These are phyloP conservation scores for Corydoras maculifer DNA, from an alignment of 2,113 vertebrate species.

Conservation along the genomic window DNA sequence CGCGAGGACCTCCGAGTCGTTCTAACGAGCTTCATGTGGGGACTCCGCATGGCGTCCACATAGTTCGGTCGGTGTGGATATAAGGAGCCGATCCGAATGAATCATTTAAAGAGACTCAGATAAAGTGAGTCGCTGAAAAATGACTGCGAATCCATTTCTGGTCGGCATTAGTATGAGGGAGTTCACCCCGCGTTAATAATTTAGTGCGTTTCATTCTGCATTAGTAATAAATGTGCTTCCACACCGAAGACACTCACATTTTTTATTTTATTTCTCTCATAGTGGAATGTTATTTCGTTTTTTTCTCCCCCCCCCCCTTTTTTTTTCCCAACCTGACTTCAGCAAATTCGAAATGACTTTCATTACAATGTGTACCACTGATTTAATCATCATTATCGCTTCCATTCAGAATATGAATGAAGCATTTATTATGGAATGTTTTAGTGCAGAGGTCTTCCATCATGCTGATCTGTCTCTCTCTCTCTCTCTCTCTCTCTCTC, in stretches of 20 bases:
- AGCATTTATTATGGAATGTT: not conserved
- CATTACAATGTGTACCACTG: not conserved
- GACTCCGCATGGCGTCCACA: too few relatives aligned
- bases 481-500: constrained; percentile 14
- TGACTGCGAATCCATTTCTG: too few relatives aligned
- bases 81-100: too few relatives aligned
- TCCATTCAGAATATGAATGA: not conserved
- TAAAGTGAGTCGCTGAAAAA: too few relatives aligned
- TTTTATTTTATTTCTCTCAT: not conserved
- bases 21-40: too few relatives aligned
- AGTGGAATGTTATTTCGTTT: not conserved
- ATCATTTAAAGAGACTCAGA: too few relatives aligned
- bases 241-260: not conserved
- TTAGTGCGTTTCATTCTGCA: constrained; percentile 4
- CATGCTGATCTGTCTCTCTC: constrained; percentile 15
- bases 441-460: not conserved
- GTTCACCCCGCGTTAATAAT: not conserved
- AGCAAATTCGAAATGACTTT: constrained; percentile 9
- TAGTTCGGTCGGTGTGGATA: too few relatives aligned
- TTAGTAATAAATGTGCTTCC: not conserved
- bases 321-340: constrained; percentile 9
- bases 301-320: not conserved
- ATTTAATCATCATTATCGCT: constrained; percentile 6
- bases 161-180: too few relatives aligned
- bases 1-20: too few relatives aligned